Conservation (phyloP, 2,113 vertebrate species). For the Pseudorectes ferrugineus region DNA sequence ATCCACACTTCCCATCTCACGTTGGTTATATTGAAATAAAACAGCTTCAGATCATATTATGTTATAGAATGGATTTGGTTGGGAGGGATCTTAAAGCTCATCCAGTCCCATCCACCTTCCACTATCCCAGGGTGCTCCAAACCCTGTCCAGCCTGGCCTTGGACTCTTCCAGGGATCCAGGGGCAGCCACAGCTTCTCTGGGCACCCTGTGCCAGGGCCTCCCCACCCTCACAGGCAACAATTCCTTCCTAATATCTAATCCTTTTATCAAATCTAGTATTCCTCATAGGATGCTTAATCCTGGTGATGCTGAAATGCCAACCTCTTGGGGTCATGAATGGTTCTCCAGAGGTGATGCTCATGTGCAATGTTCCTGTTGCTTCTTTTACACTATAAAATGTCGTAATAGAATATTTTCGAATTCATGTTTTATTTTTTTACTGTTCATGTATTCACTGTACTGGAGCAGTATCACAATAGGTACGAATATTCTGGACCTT, state of each 20-base stretch:
- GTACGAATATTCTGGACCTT: background rate
- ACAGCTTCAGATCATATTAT: background rate
- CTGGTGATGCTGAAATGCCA: background rate
- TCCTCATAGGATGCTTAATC: background rate
- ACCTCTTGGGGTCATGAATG: accelerated
- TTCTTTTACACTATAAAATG: background rate
- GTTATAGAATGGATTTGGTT: background rate
- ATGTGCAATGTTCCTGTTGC: accelerated
- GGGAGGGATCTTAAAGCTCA: background rate
- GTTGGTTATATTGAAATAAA: background rate
- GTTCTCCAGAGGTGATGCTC: background rate
- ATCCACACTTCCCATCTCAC: background rate
- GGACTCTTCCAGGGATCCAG: background rate
- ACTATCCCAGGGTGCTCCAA: accelerated
- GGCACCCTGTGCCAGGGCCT: background rate
- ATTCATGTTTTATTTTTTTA: accelerated
- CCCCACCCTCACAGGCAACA: accelerated
- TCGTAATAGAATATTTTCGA: background rate
- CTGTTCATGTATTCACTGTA: background rate
- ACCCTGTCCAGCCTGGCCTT: background rate
- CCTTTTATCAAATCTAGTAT: background rate
- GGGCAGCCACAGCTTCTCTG: background rate
- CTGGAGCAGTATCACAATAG: background rate
- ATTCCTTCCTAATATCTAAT: background rate
- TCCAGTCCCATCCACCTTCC: background rate